Evolutionary conservation across 2,888 invertebrate genomes (phyloP), one percentile per base, ranked within the genome.

Genomic region (Sabatieria punctata): DNA sequence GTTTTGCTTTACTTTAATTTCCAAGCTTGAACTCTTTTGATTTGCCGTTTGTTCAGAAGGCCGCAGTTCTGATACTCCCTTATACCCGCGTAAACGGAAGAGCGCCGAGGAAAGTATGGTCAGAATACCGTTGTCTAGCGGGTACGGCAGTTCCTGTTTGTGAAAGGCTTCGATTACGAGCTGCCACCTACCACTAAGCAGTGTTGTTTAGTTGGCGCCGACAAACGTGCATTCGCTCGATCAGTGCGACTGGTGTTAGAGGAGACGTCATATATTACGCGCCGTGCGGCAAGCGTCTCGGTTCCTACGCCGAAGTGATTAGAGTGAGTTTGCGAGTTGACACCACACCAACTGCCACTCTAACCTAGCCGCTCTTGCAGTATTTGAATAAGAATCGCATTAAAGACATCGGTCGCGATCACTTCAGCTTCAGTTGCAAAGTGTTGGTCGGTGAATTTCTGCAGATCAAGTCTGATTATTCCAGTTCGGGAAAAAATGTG

Each of bases 211-310:
- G 58, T 21, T 59, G 59, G 59, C 42, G 54, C 19, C 55, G 59
- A 15, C 57, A 59, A 49, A 59, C 59, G 8, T 57, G 51, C 47
- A 53, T 59, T 15, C 47, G 57, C 2, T 39, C 41, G 19, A 46
- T 59, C 18, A 43, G 52, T 11, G 46, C 56, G 55, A 80, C 78
- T 59, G 86, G 88, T 35, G 79, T 81, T 52, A 80, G 82, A 56
- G 89, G 93, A n/a, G 91, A 93, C 63, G 91, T 95, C 40, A 77
- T 79, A 48, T 95, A 95, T 68, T 78, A 78, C 52, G 74, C 77
- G 41, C 78, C 79, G 1, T 76, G 75, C 61, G 77, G 76, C 35
- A 75, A 75, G 58, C 74, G 73, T 48, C 72, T 78, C 59, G 72
- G 73, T 53, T 75, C 73, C 53, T 75, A 74, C 61, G 71, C 74